phyloP scores from a whole-genome alignment of 2,113 vertebrate species.

The Leptobrachium ailaonicum region DNA sequence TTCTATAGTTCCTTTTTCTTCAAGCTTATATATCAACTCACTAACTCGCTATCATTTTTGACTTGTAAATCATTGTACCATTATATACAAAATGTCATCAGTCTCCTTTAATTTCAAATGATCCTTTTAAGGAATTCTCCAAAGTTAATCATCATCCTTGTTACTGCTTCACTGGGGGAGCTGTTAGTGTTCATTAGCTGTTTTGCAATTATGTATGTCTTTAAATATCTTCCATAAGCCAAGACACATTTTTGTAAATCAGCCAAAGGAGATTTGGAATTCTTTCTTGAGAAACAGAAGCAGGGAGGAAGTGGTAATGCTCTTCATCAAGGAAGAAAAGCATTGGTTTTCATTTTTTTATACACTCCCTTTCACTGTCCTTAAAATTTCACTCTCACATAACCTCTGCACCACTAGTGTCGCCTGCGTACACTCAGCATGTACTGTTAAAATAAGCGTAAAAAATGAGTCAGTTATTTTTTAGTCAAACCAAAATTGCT shows the following conservation, averaged over 20 bases:
- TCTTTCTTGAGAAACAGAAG: slow-evolving; percentile 32
- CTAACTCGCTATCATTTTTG: no score
- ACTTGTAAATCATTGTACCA: no score
- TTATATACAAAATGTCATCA: no score
- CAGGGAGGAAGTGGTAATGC: slow-evolving; percentile 43
- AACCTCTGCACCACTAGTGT: slow-evolving; percentile 10
- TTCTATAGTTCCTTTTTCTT: no score
- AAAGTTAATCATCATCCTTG: slow-evolving; percentile 11
- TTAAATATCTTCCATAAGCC: slow-evolving; percentile 37
- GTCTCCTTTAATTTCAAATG: background rate
- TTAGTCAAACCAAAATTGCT: no score
- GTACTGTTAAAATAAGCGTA: no score
- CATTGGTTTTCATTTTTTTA: slow-evolving; percentile 13
- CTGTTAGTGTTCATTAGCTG: slow-evolving; percentile 24
- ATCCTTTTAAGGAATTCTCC: background rate
- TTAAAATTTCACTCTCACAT: slow-evolving; percentile 16
- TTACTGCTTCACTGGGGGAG: slow-evolving; percentile 33
- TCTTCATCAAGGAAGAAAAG: slow-evolving; percentile 16
- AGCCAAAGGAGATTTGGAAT: slow-evolving; percentile 34
- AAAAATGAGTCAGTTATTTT: no score
- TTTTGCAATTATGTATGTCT: slow-evolving; percentile 42
- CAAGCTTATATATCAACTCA: no score
- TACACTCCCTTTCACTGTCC: background rate
- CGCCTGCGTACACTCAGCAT: background rate
- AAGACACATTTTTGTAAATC: slow-evolving; percentile 31